Base-by-base conservation (phyloP, 1,140 invertebrate species). In the Tigriopus japonicus region DNA sequence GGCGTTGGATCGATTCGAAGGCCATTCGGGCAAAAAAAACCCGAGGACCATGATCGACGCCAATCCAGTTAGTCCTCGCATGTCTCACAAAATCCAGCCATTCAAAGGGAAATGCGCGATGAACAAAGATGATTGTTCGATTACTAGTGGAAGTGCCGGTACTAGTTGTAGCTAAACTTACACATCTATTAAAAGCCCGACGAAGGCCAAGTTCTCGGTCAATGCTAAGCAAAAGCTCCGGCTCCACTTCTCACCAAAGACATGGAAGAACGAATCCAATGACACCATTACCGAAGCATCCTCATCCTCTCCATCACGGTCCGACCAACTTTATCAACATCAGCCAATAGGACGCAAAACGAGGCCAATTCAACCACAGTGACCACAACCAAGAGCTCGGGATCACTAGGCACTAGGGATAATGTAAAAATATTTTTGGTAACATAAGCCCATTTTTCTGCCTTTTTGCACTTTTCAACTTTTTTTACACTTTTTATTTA, bases 31-130 rank as follows among this genome's bases (percentile, higher is more conserved):
- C 9, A 35, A 35, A 35, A 9, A 35, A 9, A 35, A 35, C 28
- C 3, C 28, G 28, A 35, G 28, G 28, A 35, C 28, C 28, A 35
- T 35, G 28, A 35, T 3, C 28, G 28, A 3, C 28, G 9, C 21
- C 9, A 15, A 23, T n/a, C 15, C 55, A 54, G 21, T 15, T n/a
- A 23, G 19, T 10, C 55, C 55, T 5, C 55, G 6, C 28, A 58
- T 24, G 6, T 24, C 55, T 40, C 55, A 58, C 41, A 58, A 58
- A 42, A 58, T 58, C 6, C 15, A 58, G 40, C 55, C 35, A 1
- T 35, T 58, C 2, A 10, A 49, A 49, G 55, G 21, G 19, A 54
- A 54, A 54, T 15, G 5, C n/a, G 35, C 14, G 1, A 6, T 13
- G 17, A 21, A 21, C 21, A n/a, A 54, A 21, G 10, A 5, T 54